Conservation (phyloP, 2,797 vertebrate species). For the Labeo calbasu region DNA sequence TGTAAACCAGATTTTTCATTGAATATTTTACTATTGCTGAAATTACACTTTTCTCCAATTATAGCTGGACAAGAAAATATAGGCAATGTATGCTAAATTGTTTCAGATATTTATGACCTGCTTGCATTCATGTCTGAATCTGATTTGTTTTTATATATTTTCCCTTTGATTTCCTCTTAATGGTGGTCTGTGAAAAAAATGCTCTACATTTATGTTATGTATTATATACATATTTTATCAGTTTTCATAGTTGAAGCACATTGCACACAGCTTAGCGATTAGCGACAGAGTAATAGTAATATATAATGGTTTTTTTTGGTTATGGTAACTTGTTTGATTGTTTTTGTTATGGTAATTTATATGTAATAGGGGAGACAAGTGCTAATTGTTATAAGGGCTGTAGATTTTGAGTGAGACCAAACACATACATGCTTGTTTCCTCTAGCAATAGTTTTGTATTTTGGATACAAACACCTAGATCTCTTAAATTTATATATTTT, state of each 20-base stretch:
- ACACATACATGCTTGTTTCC: not conserved
- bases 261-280: not conserved
- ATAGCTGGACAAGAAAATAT: not conserved
- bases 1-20: not conserved
- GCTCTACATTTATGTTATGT: not conserved
- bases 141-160: not conserved
- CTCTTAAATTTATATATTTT: not conserved
- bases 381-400: not conserved
- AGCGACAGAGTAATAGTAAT: not conserved
- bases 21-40: not conserved
- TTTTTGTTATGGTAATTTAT: not conserved
- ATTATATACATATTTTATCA: not conserved
- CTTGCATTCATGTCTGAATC: not conserved
- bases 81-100: not conserved
- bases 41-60: not conserved
- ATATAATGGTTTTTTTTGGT: not conserved
- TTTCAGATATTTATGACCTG: not conserved
- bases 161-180: not conserved
- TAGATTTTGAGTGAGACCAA: not conserved
- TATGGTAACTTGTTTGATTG: no score
- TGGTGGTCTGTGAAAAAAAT: not conserved
- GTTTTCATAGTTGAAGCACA: not conserved
- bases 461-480: not conserved
- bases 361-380: not conserved
- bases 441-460: not conserved